A percentile compares a stretch with the other conserved stretches of the same genome.
These are phyloP conservation scores for Astreopora myriophthalma DNA, from an alignment of 64 coral and sea anemone genomes.

Conservation along the genomic window DNA sequence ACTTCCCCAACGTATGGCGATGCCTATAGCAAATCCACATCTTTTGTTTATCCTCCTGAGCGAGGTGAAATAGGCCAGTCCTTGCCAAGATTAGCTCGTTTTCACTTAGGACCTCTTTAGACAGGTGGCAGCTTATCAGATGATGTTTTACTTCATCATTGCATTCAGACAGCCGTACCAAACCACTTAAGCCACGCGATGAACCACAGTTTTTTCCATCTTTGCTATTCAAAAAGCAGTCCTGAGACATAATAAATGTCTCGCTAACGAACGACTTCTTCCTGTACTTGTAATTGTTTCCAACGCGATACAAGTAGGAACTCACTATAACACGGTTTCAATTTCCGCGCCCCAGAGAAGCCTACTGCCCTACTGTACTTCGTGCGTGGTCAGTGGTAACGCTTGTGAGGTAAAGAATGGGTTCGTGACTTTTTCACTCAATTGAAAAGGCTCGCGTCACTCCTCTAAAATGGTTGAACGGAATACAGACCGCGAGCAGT, in stretches of 20 bases:
- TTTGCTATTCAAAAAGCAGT: conserved; percentile 24
- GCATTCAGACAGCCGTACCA: conserved; percentile 32
- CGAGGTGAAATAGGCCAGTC: conserved; percentile 5
- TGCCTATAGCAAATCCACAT: conserved; percentile 36
- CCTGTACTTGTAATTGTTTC: not conserved
- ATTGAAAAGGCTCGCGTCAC: no score
- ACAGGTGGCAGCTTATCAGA: conserved; percentile 45
- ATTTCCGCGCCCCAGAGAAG: no score
- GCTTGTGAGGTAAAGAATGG: no score
- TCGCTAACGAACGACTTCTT: conserved; percentile 16
- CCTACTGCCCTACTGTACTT: no score
- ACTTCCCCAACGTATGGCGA: conserved; percentile 30
- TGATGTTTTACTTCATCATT: conserved; percentile 53
- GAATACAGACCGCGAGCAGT: no score
- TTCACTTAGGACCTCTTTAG: conserved; percentile 2
- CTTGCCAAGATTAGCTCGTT: conserved; percentile 39
- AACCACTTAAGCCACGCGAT: conserved; percentile 29
- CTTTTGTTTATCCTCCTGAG: not conserved
- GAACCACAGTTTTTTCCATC: conserved; percentile 40
- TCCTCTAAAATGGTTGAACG: no score
- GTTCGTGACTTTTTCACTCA: no score
- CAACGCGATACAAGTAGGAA: not conserved
- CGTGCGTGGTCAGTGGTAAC: no score
- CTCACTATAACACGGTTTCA: not conserved
- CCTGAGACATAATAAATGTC: not conserved